Percentiles rank a stretch among this genome's conserved stretches.
Conservation (phyloP, 2,797 vertebrate species). For the Chaunax sp. region DNA sequence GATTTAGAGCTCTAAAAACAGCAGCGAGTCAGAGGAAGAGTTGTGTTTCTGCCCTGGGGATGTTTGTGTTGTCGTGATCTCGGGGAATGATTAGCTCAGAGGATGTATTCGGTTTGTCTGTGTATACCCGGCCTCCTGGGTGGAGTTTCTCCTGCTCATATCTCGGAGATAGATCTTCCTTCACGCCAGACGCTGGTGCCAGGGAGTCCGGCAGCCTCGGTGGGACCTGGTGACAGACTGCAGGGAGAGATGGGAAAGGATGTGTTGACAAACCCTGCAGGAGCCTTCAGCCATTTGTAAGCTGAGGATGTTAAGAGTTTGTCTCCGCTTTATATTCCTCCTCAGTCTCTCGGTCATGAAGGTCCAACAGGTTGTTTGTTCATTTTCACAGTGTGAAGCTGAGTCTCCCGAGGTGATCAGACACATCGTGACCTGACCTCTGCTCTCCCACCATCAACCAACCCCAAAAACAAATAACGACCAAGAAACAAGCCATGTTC, state of each 20-base stretch:
- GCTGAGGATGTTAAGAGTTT: slow-evolving; percentile 7
- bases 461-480: slow-evolving; percentile 38
- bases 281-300: slow-evolving; percentile 52
- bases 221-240: slow-evolving; percentile 65
- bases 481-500: slow-evolving; percentile 9
- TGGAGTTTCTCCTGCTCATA: slow-evolving; percentile 85
- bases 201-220: slow-evolving; percentile 84
- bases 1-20: slow-evolving; percentile 33
- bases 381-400: slow-evolving; percentile 67
- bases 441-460: slow-evolving; percentile 41
- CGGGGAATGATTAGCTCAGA: slow-evolving; percentile 51
- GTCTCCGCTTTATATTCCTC: slow-evolving; percentile 9
- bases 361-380: slow-evolving; percentile 61
- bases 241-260: slow-evolving; percentile 73
- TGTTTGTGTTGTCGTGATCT: slow-evolving; percentile 62
- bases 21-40: slow-evolving; percentile 38
- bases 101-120: slow-evolving; percentile 62
- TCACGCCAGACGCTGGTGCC: slow-evolving; percentile 88
- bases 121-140: slow-evolving; percentile 68
- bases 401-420: slow-evolving; percentile 21
- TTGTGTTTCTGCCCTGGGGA: slow-evolving; percentile 52
- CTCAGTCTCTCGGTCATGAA: slow-evolving; percentile 12
- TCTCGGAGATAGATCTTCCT: slow-evolving; percentile 86
- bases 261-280: slow-evolving; percentile 83
- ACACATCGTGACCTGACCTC: slow-evolving; percentile 62